Percentiles rank a stretch among this genome's conserved stretches.
phyloP scores from a whole-genome alignment of 2,113 vertebrate genomes.

The Cyanoderma ruficeps region DNA sequence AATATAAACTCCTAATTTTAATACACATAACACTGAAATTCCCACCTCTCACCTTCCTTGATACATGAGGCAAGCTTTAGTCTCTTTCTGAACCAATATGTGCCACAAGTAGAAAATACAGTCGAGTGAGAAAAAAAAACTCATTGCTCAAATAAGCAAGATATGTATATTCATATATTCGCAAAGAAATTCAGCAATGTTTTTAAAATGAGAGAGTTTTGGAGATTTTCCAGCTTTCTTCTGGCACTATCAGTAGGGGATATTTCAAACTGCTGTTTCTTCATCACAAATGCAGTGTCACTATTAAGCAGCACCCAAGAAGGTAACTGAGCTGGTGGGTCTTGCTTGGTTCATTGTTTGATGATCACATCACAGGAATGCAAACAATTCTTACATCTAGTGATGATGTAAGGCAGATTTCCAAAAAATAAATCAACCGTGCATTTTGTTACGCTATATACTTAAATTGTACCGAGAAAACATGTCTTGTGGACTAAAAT shows the following conservation, averaged over 20 bases:
- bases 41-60: neutral
- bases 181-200: conserved; percentile 33
- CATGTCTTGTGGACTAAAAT: neutral
- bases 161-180: conserved; percentile 36
- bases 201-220: conserved; percentile 35
- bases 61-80: neutral
- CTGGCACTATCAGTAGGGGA: neutral
- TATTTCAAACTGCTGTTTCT: conserved; percentile 28
- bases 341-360: neutral
- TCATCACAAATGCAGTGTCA: conserved; percentile 22
- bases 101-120: conserved; percentile 14
- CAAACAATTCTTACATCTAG: neutral
- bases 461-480: neutral
- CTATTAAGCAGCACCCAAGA: neutral
- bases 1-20: neutral
- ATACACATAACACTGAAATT: neutral
- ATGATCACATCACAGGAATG: neutral
- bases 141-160: neutral
- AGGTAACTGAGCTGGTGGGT: neutral
- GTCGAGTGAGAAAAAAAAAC: conserved; percentile 36
- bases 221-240: conserved; percentile 44
- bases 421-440: neutral
- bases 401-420: neutral
- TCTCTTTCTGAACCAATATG: neutral
- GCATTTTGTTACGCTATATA: neutral